Base-by-base conservation (phyloP, 1,140 invertebrate species). In the Drosophila nasuta region DNA sequence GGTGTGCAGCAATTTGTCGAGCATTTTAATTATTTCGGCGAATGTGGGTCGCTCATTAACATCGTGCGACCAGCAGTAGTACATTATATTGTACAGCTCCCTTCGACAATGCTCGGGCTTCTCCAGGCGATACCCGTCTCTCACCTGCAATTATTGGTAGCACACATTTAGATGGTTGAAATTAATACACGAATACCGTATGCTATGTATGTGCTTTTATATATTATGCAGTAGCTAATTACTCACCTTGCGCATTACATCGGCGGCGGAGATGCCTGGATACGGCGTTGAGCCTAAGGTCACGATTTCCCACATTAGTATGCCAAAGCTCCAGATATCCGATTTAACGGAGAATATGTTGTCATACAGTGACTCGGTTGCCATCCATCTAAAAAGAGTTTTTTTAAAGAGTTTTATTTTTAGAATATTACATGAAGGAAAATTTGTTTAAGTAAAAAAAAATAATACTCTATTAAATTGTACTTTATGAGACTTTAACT, bases 281-380 rank as follows among this genome's bases (percentile, higher is more conserved):
- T 98, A 98, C 0, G 97, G 97, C 5, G 97, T 98, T 6, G 97
- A 97, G 1, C 97, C 97, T 8, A 98, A 93, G 0, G 97, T 98
- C 0, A 98, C 96, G n/a, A 98, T 97, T 93, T 98, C 97, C 97
- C 97, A 98, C 73, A 98, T 95, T 2, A 98, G 93, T 6, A 99
- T 96, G 0, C 98, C 98, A 88, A 98, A 98, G 80, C 97, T 97
- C 97, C 97, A 99, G 11, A 98, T 96, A 85, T 98, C 98, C 0
- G 97, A 97, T 92, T 98, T 98, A 1, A 96, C 95, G 1, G 97
- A 97, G 91, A 98, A 99, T 79, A 98, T 96, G 83, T 98, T 97
- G 85, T 98, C 97, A 88, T 97, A 97, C 0, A 98, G 94, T 1
- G 97, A 97, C 92, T 99, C 98, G 0, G 97, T 97, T 0, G 97